phyloP scores from a whole-genome alignment of 2,113 vertebrate genomes.

The Xiphophorus maculatus region DNA sequence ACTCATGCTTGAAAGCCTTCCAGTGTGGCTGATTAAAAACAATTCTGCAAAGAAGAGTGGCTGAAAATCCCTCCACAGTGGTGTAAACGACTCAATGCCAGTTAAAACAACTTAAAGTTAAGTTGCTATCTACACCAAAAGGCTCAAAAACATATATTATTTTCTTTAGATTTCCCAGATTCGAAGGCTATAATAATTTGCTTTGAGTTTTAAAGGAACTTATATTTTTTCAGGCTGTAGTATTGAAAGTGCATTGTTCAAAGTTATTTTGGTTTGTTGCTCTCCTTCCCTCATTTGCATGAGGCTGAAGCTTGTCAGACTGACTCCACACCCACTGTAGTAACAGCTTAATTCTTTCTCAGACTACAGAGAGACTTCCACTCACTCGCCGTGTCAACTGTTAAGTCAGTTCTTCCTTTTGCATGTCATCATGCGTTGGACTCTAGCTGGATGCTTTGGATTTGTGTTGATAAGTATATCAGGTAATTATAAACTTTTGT shows the following conservation, averaged over 20 bases:
- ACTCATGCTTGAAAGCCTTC: too few species aligned
- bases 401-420: conserved; percentile 1
- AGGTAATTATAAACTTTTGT: conserved; percentile 62
- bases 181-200: background rate
- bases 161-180: background rate
- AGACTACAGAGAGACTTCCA: conserved; percentile 8
- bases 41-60: too few species aligned
- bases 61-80: too few species aligned
- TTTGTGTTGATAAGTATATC: conserved; percentile 59
- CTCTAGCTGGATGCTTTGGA: conserved; percentile 58
- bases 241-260: background rate
- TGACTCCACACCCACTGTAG: conserved; percentile 6
- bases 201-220: background rate
- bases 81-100: too few species aligned
- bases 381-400: background rate
- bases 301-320: background rate
- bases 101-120: too few species aligned
- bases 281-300: conserved; percentile 57
- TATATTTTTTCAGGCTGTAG: background rate
- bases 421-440: conserved; percentile 61
- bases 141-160: background rate
- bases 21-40: too few species aligned
- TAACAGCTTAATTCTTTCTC: background rate
- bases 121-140: too few species aligned
- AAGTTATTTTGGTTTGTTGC: background rate